A percentile compares a stretch with the other conserved stretches of the same genome.
Conservation (phyloP, 2,797 vertebrate species). For the Megaceryle alcyon region DNA sequence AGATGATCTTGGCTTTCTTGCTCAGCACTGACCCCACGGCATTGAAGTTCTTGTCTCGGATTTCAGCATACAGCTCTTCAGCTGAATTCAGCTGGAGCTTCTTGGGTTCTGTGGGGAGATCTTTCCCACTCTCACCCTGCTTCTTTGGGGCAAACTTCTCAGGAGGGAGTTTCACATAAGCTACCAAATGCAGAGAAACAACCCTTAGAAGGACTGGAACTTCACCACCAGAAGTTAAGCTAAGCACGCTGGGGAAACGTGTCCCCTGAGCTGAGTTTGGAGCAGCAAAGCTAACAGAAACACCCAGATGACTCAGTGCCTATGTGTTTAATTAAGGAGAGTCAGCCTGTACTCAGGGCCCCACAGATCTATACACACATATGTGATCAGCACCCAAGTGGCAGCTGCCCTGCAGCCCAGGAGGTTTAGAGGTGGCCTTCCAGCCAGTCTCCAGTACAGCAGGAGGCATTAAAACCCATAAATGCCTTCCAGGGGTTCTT, state of each 20-base stretch:
- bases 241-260: not conserved
- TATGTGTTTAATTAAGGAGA: not conserved
- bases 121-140: constrained; percentile 90
- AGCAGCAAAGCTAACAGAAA: not conserved
- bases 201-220: not conserved
- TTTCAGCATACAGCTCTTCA: constrained; percentile 96
- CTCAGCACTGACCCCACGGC: constrained; percentile 96
- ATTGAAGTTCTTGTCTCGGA: constrained; percentile 98
- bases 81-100: constrained; percentile 97
- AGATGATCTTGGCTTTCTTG: constrained; percentile 98
- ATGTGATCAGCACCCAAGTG: not conserved
- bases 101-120: constrained; percentile 94
- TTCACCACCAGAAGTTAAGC: not conserved
- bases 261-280: not conserved
- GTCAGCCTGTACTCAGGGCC: not conserved
- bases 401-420: not conserved
- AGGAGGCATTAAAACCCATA: not conserved
- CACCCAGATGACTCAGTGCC: not conserved
- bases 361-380: not conserved
- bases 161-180: constrained; percentile 94
- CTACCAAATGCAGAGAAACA: constrained; percentile 68
- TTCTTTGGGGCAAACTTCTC: constrained; percentile 97
- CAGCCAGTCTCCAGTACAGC: not conserved
- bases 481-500: not conserved
- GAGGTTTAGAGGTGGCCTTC: not conserved